Percentiles rank a stretch among this genome's conserved stretches.
phyloP scores from a whole-genome alignment of 2,797 vertebrate genomes.

The Crocodylus rhombifer region DNA sequence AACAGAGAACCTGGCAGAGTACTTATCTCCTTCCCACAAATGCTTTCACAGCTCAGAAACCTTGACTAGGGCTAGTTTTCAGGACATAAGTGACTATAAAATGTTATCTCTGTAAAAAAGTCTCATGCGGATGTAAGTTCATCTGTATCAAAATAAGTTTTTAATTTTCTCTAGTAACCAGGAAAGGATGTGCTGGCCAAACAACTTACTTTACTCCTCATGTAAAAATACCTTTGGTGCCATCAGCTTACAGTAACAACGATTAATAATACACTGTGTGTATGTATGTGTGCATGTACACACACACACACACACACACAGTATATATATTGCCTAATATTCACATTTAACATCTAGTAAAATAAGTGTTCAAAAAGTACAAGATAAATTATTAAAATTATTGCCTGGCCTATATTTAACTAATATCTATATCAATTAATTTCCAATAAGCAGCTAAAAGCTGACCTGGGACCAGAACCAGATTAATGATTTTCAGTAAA shows the following conservation, averaged over 20 bases:
- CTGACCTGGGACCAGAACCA: not conserved
- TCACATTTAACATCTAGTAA: not conserved
- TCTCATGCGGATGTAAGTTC: not conserved
- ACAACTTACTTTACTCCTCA: not conserved
- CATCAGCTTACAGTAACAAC: not conserved
- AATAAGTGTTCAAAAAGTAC: not conserved
- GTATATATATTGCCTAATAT: not conserved
- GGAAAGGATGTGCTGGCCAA: not conserved
- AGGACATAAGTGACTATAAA: constrained; percentile 45
- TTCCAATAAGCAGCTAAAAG: constrained; percentile 30
- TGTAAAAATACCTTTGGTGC: not conserved
- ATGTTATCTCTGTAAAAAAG: not conserved
- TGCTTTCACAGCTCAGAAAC: not conserved
- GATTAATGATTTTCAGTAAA: constrained; percentile 51
- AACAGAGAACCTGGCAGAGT: not conserved
- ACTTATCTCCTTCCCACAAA: not conserved
- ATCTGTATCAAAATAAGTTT: constrained; percentile 9
- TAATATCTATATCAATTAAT: constrained; percentile 42
- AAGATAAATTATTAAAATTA: not conserved
- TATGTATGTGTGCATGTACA: too few species aligned
- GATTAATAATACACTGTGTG: not conserved
- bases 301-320: too few species aligned
- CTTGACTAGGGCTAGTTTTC: not conserved
- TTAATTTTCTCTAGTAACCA: constrained; percentile 22
- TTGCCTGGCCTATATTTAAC: not conserved